phyloP scores from a whole-genome alignment of 2,888 invertebrate genomes.

The Cartodere bifasciata region DNA sequence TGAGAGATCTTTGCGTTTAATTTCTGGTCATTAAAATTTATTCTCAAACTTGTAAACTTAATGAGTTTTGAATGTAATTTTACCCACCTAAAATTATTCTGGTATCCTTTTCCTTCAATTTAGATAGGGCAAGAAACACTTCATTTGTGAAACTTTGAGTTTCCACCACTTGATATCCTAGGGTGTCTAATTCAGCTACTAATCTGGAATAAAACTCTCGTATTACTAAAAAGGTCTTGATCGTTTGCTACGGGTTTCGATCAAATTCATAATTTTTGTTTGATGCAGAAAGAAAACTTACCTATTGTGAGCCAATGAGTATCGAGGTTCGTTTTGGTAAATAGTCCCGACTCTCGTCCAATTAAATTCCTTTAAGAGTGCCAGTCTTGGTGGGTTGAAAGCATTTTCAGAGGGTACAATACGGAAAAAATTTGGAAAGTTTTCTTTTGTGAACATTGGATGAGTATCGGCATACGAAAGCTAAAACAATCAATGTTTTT shows the following conservation, averaged over 20 bases:
- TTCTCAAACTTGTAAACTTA: no score
- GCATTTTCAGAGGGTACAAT: slow-evolving; percentile 95
- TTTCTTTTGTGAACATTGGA: slow-evolving; percentile 88
- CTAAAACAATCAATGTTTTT: slow-evolving; percentile 41
- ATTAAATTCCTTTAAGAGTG: slow-evolving; percentile 81
- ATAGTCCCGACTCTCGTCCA: slow-evolving; percentile 97
- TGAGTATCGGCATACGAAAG: slow-evolving; percentile 95
- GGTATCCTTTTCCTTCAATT: slow-evolving; percentile 81
- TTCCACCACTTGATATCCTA: slow-evolving; percentile 71
- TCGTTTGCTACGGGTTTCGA: no score
- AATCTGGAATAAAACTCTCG: slow-evolving; percentile 45
- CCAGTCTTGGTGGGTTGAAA: slow-evolving; percentile 83
- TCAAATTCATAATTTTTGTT: no score
- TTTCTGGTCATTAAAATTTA: no score
- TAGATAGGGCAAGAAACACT: slow-evolving; percentile 63
- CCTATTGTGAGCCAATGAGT: slow-evolving; percentile 56
- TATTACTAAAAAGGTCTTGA: no score
- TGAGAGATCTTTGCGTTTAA: no score
- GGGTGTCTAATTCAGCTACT: slow-evolving; percentile 71
- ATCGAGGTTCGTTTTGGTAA: slow-evolving; percentile 90
- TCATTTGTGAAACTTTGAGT: slow-evolving; percentile 89
- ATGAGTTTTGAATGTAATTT: no score
- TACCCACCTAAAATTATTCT: slow-evolving; percentile 65
- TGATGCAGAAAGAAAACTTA: no score
- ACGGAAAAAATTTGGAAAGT: slow-evolving; percentile 93